Percentiles rank a stretch among this genome's conserved stretches.
Evolutionary conservation across 92 coral and sea anemone species (phyloP).

Genomic region (Palythoa grandis): DNA sequence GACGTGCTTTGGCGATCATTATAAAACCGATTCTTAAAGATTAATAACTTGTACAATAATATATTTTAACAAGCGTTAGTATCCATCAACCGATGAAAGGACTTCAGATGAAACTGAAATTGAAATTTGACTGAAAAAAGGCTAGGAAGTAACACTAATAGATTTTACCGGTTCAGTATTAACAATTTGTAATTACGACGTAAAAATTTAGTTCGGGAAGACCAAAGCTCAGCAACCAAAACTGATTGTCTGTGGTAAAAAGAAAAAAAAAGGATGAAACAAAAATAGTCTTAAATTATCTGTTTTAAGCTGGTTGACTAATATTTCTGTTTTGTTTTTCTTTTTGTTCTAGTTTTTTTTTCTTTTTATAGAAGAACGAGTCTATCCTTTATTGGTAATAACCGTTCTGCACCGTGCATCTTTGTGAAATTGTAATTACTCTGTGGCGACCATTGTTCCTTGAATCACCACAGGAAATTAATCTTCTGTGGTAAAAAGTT

Average conservation of each 20-base stretch:
- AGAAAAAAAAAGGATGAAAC: not conserved
- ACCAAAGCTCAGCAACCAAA: not conserved
- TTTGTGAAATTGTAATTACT: not conserved
- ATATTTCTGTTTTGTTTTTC: not conserved
- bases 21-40: conserved; percentile 34
- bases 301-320: too few relatives aligned
- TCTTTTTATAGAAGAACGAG: not conserved
- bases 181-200: conserved; percentile 29
- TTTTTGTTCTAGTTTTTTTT: not conserved
- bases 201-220: not conserved
- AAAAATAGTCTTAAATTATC: not conserved
- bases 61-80: conserved; percentile 22
- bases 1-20: conserved; percentile 34
- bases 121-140: conserved; percentile 23
- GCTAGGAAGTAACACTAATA: not conserved
- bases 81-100: conserved; percentile 17
- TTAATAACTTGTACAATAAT: conserved; percentile 33
- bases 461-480: conserved; percentile 29
- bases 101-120: not conserved
- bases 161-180: conserved; percentile 1
- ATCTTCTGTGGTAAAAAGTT: not conserved
- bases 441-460: not conserved
- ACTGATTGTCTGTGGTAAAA: not conserved
- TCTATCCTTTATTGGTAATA: not conserved
- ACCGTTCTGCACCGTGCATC: not conserved